A percentile compares a stretch with the other conserved stretches of the same genome.
Conservation (phyloP, 2,113 vertebrate species). For the Lagenorhynchus albirostris region DNA sequence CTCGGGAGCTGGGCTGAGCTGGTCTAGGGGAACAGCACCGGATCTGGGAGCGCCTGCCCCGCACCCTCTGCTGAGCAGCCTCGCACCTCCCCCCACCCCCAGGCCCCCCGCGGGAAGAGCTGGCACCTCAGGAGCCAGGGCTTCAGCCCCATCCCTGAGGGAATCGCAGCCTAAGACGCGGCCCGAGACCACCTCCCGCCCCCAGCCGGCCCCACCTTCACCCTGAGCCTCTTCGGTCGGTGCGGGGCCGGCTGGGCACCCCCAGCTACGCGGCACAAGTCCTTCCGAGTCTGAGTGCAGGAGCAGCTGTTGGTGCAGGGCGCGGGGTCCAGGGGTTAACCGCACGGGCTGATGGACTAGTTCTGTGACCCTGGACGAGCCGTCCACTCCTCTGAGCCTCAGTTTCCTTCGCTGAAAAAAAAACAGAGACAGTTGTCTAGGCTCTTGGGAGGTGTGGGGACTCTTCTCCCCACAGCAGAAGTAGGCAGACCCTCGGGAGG, state of each 20-base stretch:
- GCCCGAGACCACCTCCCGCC: background rate
- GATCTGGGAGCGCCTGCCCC: background rate
- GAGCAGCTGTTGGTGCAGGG: too few relatives aligned
- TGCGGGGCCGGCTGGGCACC: background rate
- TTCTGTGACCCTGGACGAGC: background rate
- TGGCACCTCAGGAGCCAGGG: background rate
- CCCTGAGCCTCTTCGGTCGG: background rate
- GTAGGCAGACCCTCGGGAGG: background rate
- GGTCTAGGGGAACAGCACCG: too few relatives aligned
- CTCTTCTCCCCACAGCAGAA: background rate
- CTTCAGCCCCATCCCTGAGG: background rate
- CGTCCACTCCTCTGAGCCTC: background rate
- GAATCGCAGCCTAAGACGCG: background rate
- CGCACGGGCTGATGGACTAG: rapidly evolving
- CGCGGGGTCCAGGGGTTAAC: too few relatives aligned
- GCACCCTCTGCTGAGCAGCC: background rate
- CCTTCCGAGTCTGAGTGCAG: background rate
- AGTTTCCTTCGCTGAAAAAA: background rate
- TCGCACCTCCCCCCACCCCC: background rate
- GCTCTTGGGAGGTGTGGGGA: background rate
- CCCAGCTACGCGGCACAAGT: background rate
- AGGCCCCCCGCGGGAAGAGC: background rate
- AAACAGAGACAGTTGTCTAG: rapidly evolving
- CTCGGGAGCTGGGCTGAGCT: constrained; percentile 50
- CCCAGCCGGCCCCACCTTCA: constrained; percentile 11